Evolutionary conservation across 2,888 invertebrate genomes (phyloP), one percentile per base, ranked within the genome.

Genomic region (Apamea crenata): DNA sequence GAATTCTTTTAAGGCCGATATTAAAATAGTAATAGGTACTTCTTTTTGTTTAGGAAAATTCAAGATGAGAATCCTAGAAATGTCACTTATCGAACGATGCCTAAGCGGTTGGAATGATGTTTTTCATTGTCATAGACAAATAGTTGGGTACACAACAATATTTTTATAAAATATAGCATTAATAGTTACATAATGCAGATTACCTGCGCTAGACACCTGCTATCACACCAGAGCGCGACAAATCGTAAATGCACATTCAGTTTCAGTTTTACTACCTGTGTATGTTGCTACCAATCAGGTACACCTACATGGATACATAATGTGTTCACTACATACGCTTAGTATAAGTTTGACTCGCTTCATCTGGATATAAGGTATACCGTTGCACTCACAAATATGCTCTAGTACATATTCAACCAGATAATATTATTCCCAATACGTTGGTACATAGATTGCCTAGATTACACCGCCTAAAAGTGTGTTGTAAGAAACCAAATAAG

Each of bases 401-500:
- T 44, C 12, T 56, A n/a, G n/a, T n/a, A 36, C 5, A 56, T 66
- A 47, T 44, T 56, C 59, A 29, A 47, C 18, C 18, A 69, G 16
- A 32, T 56, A 69, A 47, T 8, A 47, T 63, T 44, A 73, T 47
- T 73, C 29, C 69, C 56, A 68, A 67, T 80, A 29, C 29, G 18
- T 76, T 63, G 74, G 32, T 79, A 74, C 79, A 29, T 32, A 69
- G 63, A 81, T 83, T 79, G 47, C 59, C 67, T 77, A 69, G 50
- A 69, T 78, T 69, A 69, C 68, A 78, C 84, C 69, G 65, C 71
- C 21, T 59, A 73, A 69, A 69, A 73, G 12, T 25, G 50, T 85
- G 85, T 82, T 85, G 81, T 74, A 82, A 81, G 84, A 53, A 70
- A 47, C 68, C 81, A 82, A 82, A 85, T 82, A 85, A 85, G 85